phyloP scores from a whole-genome alignment of 1,140 invertebrate genomes.

The Drosophila novamexicana region DNA sequence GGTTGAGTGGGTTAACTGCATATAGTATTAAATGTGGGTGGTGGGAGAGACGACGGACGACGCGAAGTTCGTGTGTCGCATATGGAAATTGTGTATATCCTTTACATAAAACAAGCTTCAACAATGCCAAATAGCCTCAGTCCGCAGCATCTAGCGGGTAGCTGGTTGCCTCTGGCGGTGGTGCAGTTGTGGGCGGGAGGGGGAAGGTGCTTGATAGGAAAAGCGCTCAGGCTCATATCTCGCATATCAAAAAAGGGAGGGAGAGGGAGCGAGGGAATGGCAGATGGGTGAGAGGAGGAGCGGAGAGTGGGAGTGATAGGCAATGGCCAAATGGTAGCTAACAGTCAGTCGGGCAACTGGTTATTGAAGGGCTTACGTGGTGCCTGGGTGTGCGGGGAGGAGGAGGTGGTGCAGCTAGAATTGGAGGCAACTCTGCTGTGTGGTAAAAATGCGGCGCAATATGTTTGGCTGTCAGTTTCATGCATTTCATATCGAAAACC shows the following conservation, averaged over 20 bases:
- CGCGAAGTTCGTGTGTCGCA: slow-evolving; percentile 42
- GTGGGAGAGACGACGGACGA: background rate
- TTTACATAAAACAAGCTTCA: slow-evolving; percentile 58
- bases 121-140: slow-evolving; percentile 58
- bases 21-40: slow-evolving; percentile 33
- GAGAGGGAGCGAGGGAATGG: background rate
- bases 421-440: slow-evolving; percentile 18
- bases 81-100: slow-evolving; percentile 57
- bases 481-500: slow-evolving; percentile 82
- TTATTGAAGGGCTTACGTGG: slow-evolving; percentile 3
- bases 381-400: background rate
- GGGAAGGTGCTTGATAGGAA: slow-evolving; percentile 27
- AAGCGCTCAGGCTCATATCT: slow-evolving; percentile 33
- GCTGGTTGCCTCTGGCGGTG: background rate
- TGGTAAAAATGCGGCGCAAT: slow-evolving; percentile 71
- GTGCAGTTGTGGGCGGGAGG: background rate
- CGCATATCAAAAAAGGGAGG: slow-evolving; percentile 39
- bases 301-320: background rate
- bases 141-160: slow-evolving; percentile 4
- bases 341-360: slow-evolving; percentile 57
- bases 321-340: slow-evolving; percentile 71
- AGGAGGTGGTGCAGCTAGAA: background rate
- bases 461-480: slow-evolving; percentile 81
- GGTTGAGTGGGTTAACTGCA: slow-evolving; percentile 27
- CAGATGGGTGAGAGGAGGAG: background rate